Conservation (phyloP, 2,113 vertebrate species). For the Peromyscus californicus region DNA sequence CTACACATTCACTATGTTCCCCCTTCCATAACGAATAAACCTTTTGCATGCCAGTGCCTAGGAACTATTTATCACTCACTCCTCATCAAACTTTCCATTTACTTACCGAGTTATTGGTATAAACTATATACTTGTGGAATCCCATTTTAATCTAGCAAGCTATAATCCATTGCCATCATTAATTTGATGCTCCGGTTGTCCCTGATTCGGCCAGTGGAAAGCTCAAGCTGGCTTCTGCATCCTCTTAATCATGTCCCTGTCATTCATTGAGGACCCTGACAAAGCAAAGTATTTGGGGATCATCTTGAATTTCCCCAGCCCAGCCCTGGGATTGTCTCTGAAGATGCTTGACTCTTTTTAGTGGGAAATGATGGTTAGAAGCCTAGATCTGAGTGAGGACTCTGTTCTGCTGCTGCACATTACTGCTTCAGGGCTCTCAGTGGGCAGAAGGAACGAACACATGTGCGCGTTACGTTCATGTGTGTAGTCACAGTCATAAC, state of each 20-base stretch:
- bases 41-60: background rate
- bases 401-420: background rate
- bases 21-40: background rate
- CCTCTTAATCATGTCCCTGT: background rate
- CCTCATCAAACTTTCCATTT: background rate
- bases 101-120: background rate
- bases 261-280: background rate
- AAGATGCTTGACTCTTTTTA: background rate
- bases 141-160: background rate
- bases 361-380: conserved; percentile 5
- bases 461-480: accelerated
- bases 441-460: background rate
- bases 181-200: background rate
- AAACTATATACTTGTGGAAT: background rate
- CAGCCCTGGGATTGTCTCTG: background rate
- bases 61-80: background rate
- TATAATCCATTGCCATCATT: background rate
- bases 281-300: background rate
- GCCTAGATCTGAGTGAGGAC: background rate
- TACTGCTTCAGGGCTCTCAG: background rate
- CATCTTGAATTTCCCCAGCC: background rate
- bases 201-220: background rate
- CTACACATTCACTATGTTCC: background rate
- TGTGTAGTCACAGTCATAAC: background rate
- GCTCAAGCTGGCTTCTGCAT: background rate